phyloP scores from a whole-genome alignment of 1,140 invertebrate species.

The Drosophila fuyamai region DNA sequence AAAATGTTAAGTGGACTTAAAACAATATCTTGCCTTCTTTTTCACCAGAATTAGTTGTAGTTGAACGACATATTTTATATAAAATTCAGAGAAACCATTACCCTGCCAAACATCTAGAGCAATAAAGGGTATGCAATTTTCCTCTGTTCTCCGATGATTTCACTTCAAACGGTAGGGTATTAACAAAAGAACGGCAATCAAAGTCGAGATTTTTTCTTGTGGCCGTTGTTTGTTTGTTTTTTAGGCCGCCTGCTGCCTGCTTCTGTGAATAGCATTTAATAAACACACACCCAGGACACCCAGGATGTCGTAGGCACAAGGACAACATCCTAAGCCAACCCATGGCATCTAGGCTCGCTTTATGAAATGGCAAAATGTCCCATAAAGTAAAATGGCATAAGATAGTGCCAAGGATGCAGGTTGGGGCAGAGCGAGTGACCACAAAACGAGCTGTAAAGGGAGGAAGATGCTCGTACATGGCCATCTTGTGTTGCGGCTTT shows the following conservation, averaged over 20 bases:
- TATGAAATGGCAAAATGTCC: conserved; percentile 53
- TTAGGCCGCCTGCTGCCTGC: conserved; percentile 38
- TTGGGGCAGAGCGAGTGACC: conserved; percentile 26
- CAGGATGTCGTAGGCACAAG: conserved; percentile 22
- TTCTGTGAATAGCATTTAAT: conserved; percentile 71
- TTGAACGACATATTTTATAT: no score
- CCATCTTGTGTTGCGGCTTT: conserved; percentile 56
- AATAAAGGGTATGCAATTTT: not conserved
- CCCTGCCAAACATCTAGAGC: no score
- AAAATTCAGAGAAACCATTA: no score
- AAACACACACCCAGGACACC: conserved; percentile 58
- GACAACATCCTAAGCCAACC: not conserved
- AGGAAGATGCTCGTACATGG: conserved; percentile 26
- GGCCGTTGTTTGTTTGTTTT: conserved; percentile 46
- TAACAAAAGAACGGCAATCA: conserved; percentile 45
- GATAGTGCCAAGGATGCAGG: conserved; percentile 18
- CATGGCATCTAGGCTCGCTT: conserved; percentile 15
- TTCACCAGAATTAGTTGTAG: no score
- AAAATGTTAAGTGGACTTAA: no score
- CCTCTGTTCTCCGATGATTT: not conserved
- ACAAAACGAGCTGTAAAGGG: conserved; percentile 47
- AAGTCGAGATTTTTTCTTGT: conserved; percentile 55
- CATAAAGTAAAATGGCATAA: conserved; percentile 53
- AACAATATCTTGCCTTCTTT: no score
- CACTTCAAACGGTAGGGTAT: conserved; percentile 16